Evolutionary conservation across 2,797 vertebrate genomes (phyloP), one percentile per base, ranked within the genome.

Genomic region (Artibeus jamaicensis): DNA sequence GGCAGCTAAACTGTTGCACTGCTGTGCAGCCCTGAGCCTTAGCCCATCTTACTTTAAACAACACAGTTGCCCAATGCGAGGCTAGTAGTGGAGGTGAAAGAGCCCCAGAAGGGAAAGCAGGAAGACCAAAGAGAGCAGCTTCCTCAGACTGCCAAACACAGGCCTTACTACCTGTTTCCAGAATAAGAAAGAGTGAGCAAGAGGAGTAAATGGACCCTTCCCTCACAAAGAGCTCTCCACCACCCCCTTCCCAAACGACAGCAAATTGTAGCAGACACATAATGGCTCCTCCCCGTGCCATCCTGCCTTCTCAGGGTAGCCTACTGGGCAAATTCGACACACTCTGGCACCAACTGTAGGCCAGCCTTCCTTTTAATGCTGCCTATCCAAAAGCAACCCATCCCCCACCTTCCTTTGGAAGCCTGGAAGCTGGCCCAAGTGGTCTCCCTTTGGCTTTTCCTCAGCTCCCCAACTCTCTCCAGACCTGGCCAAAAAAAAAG

Each of bases 41-140:
- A 46, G 29, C 6, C 34, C 0, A 2, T 11, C 74, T 32, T 77
- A 46, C 68, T 93, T 68, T 82, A 53, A 88, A 87, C 10, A 65
- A 92, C 76, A 62, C 70, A 65, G 48, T 53, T 29, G 42, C 50
- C 77, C 48, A 6, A 44, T 12, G 14, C 37, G 53, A 71, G 16
- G 59, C 77, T 21, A 53, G 24, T n/a, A 32, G 32, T n/a, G 34
- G 34, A 71, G 34, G 37, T 42, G 85, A 76, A 59, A 44, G 67
- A 93, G 37, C 44, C 77, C 91, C 83, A 71, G 73, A 71, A 94
- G 50, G 68, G 67, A 87, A 88, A 89, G 91, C 82, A 76, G 50
- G 55, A 81, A 65, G 62, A 24, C 34, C 53, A 62, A 32, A 84
- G 76, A 86, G 6, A 53, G 39, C 37, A 24, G 50, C 24, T 32